Evolutionary conservation across 2,113 vertebrate genomes (phyloP).

Genomic region (Pelodiscus sinensis): DNA sequence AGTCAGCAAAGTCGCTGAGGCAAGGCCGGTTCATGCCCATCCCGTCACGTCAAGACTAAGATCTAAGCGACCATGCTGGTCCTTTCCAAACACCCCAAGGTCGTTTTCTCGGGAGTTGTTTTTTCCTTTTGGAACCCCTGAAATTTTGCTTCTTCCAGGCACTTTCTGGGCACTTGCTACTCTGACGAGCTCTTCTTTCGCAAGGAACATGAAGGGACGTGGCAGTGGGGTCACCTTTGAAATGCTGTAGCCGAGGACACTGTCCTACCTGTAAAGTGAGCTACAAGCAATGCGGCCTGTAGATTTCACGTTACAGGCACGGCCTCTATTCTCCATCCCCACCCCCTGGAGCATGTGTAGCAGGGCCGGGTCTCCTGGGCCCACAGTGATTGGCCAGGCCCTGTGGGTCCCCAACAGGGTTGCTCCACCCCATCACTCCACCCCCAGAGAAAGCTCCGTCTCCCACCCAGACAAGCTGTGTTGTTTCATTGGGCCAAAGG

Average conservation of each 20-base stretch:
- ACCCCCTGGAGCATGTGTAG: no score
- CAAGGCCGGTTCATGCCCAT: neutral
- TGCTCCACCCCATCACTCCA: neutral
- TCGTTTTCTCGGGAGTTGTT: neutral
- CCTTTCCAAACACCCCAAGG: neutral
- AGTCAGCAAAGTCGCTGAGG: neutral
- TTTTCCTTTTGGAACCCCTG: neutral
- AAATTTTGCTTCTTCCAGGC: neutral
- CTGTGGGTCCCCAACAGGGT: no score
- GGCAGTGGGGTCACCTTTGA: neutral
- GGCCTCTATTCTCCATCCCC: neutral
- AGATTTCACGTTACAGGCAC: neutral
- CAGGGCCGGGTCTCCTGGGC: no score
- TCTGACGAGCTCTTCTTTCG: neutral
- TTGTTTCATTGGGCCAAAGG: neutral
- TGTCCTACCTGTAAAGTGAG: neutral
- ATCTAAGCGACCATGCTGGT: neutral
- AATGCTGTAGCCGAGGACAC: neutral
- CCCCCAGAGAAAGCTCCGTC: neutral
- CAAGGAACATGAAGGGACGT: neutral
- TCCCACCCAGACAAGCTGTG: neutral
- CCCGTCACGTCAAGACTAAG: neutral
- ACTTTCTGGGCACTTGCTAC: neutral
- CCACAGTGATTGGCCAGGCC: no score
- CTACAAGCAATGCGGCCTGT: accelerated